These are phyloP conservation scores for Gnathonemus longibarbis DNA, from an alignment of 2,113 vertebrate species.

Conservation along the genomic window DNA sequence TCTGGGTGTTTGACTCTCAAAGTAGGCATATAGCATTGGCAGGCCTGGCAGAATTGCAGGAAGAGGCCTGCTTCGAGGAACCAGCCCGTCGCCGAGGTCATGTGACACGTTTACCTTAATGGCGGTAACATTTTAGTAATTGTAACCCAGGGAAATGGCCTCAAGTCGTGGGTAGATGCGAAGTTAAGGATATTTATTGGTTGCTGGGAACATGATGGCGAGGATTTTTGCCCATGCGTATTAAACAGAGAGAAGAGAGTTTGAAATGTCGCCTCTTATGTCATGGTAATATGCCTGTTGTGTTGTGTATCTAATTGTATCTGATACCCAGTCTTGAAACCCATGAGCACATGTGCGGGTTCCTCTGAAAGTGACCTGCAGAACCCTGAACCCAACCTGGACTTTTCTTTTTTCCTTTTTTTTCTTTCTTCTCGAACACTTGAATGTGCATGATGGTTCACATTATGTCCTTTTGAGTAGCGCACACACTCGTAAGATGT, in stretches of 20 bases:
- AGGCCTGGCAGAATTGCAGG: background rate
- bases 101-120: background rate
- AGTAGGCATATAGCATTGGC: background rate
- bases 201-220: background rate
- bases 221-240: background rate
- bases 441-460: background rate
- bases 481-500: background rate
- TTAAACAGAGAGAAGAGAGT: background rate
- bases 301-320: background rate
- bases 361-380: background rate
- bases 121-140: background rate
- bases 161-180: background rate
- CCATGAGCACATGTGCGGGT: background rate
- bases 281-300: background rate
- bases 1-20: background rate
- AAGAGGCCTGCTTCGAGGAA: background rate
- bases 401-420: background rate
- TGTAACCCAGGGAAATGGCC: background rate
- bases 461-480: background rate
- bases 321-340: background rate
- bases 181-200: background rate
- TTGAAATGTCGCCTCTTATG: background rate
- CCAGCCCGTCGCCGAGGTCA: background rate
- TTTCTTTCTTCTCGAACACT: background rate
- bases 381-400: background rate